Conservation (phyloP, 2,797 vertebrate genomes). For the Hoplostethus mediterraneus region DNA sequence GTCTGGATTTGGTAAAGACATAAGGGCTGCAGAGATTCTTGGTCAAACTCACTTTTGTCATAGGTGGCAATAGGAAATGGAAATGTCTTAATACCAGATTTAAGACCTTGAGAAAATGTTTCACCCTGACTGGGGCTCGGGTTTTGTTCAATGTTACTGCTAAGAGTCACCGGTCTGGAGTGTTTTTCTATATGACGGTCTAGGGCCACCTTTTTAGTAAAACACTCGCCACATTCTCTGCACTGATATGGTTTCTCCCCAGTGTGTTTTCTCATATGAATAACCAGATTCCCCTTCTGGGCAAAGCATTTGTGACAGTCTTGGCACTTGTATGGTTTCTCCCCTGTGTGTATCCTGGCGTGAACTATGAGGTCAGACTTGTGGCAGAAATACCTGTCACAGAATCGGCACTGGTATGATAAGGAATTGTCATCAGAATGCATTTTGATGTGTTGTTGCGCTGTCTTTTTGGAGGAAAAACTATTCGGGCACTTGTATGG, state of each 20-base stretch:
- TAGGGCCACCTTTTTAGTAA: not conserved
- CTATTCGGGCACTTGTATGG: not conserved
- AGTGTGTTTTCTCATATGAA: constrained; percentile 13
- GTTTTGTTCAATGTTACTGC: not conserved
- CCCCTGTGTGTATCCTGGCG: constrained; percentile 23
- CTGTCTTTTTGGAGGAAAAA: constrained; percentile 33
- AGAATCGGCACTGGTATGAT: constrained; percentile 39
- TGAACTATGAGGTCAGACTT: constrained; percentile 45
- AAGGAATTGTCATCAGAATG: constrained; percentile 14
- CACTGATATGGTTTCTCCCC: constrained; percentile 8
- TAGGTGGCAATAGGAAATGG: constrained; percentile 18
- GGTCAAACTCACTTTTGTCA: constrained; percentile 40
- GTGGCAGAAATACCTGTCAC: constrained; percentile 18
- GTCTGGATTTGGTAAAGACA: constrained; percentile 55
- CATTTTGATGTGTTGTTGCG: constrained; percentile 28
- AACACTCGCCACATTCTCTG: not conserved
- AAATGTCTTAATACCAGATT: not conserved
- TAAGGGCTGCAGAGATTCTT: constrained; percentile 48
- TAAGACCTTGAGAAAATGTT: not conserved
- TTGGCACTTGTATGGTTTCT: constrained; percentile 15
- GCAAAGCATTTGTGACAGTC: constrained; percentile 25
- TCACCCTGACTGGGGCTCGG: not conserved
- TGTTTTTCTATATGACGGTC: not conserved
- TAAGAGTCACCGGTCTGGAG: not conserved
- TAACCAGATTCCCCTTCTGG: constrained; percentile 1